These are phyloP conservation scores for Parauchenoglanis ngamensis DNA, from an alignment of 2,797 vertebrate species.

Conservation along the genomic window DNA sequence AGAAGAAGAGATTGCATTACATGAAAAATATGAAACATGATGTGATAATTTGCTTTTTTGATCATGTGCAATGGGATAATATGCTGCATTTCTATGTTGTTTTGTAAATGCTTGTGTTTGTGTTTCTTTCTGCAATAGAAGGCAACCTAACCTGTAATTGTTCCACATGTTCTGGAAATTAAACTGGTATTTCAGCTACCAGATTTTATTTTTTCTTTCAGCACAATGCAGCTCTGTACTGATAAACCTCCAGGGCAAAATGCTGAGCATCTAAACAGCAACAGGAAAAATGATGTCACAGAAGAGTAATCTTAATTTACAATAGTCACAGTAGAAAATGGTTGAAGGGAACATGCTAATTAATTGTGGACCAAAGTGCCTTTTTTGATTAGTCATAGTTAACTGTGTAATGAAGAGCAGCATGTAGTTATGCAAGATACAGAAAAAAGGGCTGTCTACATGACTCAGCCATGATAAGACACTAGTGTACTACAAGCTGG, in stretches of 20 bases:
- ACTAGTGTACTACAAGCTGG: not conserved
- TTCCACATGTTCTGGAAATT: constrained; percentile 5
- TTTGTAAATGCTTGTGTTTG: not conserved
- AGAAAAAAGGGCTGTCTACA: not conserved
- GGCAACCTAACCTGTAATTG: constrained; percentile 6
- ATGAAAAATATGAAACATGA: not conserved
- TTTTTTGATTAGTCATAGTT: constrained; percentile 64
- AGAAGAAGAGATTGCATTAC: not conserved
- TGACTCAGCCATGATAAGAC: not conserved
- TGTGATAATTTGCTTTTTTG: too few relatives aligned
- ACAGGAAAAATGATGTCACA: constrained; percentile 17
- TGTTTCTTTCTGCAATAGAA: not conserved
- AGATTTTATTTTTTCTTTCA: constrained; percentile 2
- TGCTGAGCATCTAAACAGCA: not conserved
- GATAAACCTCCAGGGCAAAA: not conserved
- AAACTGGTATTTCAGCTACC: constrained; percentile 1
- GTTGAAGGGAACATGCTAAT: constrained; percentile 23
- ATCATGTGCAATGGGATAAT: not conserved
- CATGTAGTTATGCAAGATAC: constrained; percentile 53
- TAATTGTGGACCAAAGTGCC: constrained; percentile 40
- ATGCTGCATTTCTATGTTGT: not conserved
- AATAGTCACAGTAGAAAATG: constrained; percentile 43
- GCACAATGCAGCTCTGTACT: not conserved
- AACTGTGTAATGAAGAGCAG: constrained; percentile 51
- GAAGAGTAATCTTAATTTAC: constrained; percentile 18